Evolutionary conservation across 2,888 invertebrate species (phyloP).

Genomic region (Chrysina gloriosa): DNA sequence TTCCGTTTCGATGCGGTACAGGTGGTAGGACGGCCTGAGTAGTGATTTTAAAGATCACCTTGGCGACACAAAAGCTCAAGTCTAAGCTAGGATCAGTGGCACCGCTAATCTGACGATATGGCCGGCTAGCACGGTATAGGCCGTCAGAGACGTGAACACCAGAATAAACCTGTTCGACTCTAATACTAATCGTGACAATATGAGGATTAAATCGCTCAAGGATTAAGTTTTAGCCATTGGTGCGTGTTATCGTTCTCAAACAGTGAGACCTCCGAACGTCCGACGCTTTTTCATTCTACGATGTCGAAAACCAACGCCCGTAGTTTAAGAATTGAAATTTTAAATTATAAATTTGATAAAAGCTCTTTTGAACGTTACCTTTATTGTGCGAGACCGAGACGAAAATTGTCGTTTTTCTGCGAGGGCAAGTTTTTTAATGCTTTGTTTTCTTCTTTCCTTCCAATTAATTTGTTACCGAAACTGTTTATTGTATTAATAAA

Average conservation of each 20-base stretch:
- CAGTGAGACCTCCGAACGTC: conserved; percentile 50
- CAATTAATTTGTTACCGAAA: no score
- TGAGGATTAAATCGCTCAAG: conserved; percentile 64
- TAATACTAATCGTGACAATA: conserved; percentile 62
- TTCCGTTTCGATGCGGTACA: conserved; percentile 37
- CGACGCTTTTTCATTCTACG: not conserved
- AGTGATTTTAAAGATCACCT: conserved; percentile 56
- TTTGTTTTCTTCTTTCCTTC: no score
- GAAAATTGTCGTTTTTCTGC: no score
- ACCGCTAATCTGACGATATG: conserved; percentile 75
- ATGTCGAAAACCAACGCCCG: not conserved
- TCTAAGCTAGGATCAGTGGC: conserved; percentile 63
- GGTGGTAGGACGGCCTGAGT: conserved; percentile 13
- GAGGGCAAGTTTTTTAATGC: no score
- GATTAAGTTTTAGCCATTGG: conserved; percentile 64
- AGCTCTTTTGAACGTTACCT: not conserved
- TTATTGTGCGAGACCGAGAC: no score
- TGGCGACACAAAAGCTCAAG: conserved; percentile 57
- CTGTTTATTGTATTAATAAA: no score
- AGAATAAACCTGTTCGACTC: conserved; percentile 60
- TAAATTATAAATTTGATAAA: not conserved
- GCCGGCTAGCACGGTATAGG: conserved; percentile 72
- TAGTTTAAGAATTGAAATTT: conserved; percentile 1
- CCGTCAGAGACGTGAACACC: conserved; percentile 54
- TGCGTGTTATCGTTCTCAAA: conserved; percentile 64